Evolutionary conservation across 1,140 invertebrate genomes (phyloP).

Genomic region (Physella acuta): DNA sequence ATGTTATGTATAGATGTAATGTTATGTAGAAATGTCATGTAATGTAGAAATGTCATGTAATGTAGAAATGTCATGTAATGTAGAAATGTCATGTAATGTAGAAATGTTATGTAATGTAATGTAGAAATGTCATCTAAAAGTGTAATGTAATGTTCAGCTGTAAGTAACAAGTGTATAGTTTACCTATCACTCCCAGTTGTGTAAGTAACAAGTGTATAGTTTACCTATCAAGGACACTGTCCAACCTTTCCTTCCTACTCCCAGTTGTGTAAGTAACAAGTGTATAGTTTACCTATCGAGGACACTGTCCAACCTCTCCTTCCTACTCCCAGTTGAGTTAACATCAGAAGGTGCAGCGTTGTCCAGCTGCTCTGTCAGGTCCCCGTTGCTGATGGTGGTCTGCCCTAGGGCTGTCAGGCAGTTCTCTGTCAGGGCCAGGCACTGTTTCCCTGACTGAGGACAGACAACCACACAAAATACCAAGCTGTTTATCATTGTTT

Average conservation of each 20-base stretch:
- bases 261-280: not conserved
- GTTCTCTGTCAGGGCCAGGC: constrained; percentile 6
- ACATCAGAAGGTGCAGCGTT: not conserved
- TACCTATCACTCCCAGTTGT: not conserved
- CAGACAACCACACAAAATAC: too few species aligned
- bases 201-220: too few species aligned
- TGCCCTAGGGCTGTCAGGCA: constrained; percentile 6
- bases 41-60: too few species aligned
- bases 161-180: too few species aligned
- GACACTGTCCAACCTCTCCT: constrained; percentile 12
- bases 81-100: too few species aligned
- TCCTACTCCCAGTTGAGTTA: not conserved
- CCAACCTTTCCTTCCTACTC: constrained; percentile 9
- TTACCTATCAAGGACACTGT: constrained; percentile 1
- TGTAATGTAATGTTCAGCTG: too few species aligned
- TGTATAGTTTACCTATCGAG: constrained; percentile 11
- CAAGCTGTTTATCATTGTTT: too few species aligned
- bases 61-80: too few species aligned
- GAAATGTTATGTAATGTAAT: too few species aligned
- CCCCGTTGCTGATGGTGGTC: not conserved
- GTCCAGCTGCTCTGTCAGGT: not conserved
- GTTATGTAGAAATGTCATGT: too few species aligned
- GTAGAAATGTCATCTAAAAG: too few species aligned
- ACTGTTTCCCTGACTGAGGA: constrained; percentile 12
- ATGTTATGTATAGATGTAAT: too few species aligned